A percentile compares a stretch with the other conserved stretches of the same genome.
These are phyloP conservation scores for Sycophaga agraensis DNA, from an alignment of 1,140 invertebrate species.

Conservation along the genomic window DNA sequence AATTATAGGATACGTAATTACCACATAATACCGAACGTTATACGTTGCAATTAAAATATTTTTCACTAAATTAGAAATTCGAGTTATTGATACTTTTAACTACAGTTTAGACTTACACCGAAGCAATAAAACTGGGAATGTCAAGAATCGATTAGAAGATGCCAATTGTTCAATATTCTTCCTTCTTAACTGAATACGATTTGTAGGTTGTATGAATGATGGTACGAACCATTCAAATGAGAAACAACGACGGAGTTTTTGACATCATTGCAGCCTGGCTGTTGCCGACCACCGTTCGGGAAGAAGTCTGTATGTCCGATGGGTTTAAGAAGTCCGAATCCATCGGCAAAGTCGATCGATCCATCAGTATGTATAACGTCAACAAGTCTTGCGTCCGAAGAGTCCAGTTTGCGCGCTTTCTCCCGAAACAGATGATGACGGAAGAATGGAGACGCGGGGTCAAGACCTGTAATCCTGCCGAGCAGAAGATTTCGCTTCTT, in stretches of 20 bases:
- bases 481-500: conserved; percentile 60
- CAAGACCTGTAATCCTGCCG: conserved; percentile 73
- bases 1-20: no score
- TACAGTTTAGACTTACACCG: no score
- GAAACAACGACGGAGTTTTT: conserved; percentile 59
- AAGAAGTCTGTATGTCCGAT: conserved; percentile 73
- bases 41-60: no score
- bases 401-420: conserved; percentile 65
- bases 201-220: not conserved
- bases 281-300: conserved; percentile 70
- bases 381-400: conserved; percentile 77
- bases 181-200: no score
- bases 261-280: conserved; percentile 68
- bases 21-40: no score
- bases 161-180: no score
- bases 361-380: conserved; percentile 87
- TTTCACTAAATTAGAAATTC: no score
- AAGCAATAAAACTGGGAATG: no score
- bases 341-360: conserved; percentile 62
- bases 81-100: no score
- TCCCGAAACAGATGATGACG: conserved; percentile 57
- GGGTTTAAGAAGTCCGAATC: conserved; percentile 68
- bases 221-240: conserved; percentile 48
- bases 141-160: no score
- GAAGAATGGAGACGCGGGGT: conserved; percentile 72